Evolutionary conservation across 2,888 invertebrate genomes (phyloP).

Genomic region (Imbricaverruca yamaguchii): DNA sequence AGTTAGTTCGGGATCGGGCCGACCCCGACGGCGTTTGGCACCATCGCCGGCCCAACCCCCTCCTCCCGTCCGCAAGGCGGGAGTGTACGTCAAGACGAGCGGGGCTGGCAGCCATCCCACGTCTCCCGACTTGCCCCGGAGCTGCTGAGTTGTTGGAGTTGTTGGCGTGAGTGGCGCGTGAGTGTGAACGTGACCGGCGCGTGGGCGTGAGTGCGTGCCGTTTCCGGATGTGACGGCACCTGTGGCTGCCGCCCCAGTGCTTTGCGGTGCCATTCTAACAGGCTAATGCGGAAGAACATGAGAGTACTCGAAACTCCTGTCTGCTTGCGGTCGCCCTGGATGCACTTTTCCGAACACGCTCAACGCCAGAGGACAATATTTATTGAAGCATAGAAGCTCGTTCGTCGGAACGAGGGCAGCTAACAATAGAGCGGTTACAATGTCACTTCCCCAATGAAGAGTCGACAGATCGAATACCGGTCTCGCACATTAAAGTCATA

Average conservation of each 20-base stretch:
- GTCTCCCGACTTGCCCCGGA: no score
- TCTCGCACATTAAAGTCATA: background rate
- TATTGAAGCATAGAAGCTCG: constrained; percentile 18
- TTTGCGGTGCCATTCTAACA: background rate
- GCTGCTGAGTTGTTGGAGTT: no score
- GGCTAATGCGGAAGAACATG: background rate
- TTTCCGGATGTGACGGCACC: background rate
- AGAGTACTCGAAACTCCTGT: background rate
- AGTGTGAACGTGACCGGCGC: background rate
- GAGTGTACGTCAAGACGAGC: no score
- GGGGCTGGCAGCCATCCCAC: no score
- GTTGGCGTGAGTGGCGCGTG: background rate
- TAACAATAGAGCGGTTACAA: background rate
- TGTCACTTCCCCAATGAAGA: background rate
- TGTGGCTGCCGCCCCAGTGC: background rate
- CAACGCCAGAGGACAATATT: background rate
- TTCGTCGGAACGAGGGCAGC: background rate
- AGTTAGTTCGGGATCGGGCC: no score
- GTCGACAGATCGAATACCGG: background rate
- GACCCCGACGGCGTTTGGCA: no score
- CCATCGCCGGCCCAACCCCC: no score
- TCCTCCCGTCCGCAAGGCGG: no score
- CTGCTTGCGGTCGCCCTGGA: no score
- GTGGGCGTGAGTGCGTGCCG: background rate
- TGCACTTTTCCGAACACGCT: no score